Evolutionary conservation across 2,888 invertebrate species (phyloP).

Genomic region (Epinotia brunnichana): DNA sequence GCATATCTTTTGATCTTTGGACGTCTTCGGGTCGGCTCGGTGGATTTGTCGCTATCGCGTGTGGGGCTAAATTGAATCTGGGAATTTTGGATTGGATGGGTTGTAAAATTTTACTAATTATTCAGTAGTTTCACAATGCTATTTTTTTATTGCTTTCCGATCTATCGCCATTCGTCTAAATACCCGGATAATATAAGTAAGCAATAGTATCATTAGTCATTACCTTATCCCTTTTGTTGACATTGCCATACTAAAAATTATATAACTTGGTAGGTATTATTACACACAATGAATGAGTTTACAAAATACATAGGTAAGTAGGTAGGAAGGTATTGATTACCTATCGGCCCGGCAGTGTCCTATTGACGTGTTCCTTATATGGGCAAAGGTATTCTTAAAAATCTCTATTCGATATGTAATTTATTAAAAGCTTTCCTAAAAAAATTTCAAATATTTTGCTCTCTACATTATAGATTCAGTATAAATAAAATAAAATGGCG

Average conservation of each 20-base stretch:
- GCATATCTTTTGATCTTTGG: constrained; percentile 37
- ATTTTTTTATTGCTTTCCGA: too few relatives aligned
- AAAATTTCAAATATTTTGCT: constrained; percentile 30
- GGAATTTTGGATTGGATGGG: background rate
- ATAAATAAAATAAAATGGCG: constrained; percentile 34
- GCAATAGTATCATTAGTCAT: too few relatives aligned
- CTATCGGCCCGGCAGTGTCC: background rate
- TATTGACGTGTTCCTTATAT: background rate
- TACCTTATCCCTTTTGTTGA: too few relatives aligned
- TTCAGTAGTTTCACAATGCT: too few relatives aligned
- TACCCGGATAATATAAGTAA: too few relatives aligned
- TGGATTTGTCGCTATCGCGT: constrained; percentile 10
- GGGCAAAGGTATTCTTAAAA: background rate
- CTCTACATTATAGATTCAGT: constrained; percentile 31
- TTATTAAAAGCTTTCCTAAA: constrained; percentile 10
- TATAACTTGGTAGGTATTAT: too few relatives aligned
- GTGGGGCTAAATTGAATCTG: constrained; percentile 13
- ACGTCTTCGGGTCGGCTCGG: constrained; percentile 2
- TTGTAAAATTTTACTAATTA: background rate
- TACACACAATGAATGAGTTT: too few relatives aligned
- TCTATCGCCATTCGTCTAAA: too few relatives aligned
- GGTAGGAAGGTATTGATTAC: too few relatives aligned
- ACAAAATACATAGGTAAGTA: background rate
- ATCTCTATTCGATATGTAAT: background rate
- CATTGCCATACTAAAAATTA: too few relatives aligned